Base-by-base conservation (phyloP, 2,797 vertebrate genomes). In the Enteromius anoplus region DNA sequence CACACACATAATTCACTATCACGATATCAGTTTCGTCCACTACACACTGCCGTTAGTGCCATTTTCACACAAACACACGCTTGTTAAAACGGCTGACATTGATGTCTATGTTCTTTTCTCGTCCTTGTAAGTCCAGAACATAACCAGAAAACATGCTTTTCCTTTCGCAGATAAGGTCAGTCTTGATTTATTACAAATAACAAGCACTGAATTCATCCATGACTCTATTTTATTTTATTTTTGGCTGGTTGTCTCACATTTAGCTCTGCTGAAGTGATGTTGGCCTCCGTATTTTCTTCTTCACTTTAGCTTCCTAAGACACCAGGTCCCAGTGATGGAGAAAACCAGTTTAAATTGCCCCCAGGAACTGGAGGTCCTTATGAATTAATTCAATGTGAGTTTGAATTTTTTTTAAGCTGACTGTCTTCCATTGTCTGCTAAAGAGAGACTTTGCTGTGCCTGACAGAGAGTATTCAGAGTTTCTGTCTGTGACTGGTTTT, bases 191-290 rank as follows among this genome's bases (percentile, higher is more conserved):
- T 62, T 53, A 47, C 23, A 11, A 77, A 32, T 26, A 12, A 58
- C 21, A 60, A 42, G 23, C 2, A 47, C 1, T 62, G 15, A 77
- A 77, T 29, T 29, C 5, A 64, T 32, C 11, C 49, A 9, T n/a
- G 11, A 55, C 32, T 53, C 17, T 64, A 29, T 45, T 45, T 21
- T 26, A 76, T 81, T 19, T 77, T 34, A 2, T 40, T 40, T 45
- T 45, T 12, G 14, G 42, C 55, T 65, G 19, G 29, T 81, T 26
- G 1, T 17, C 72, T 81, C 69, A 73, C 42, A 73, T 73, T 81
- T 47, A 37, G 29, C 72, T 64, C 55, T 51, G 40, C 69, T n/a
- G 21, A 72, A 81, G 42, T 51, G 55, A 60, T 81, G 70, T 47
- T 26, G 79, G 23, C 29, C 26, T 70, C n/a, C 21, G 40, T 42